Base-by-base conservation (phyloP, 2,797 vertebrate genomes). In the Gallinago nigripennis region DNA sequence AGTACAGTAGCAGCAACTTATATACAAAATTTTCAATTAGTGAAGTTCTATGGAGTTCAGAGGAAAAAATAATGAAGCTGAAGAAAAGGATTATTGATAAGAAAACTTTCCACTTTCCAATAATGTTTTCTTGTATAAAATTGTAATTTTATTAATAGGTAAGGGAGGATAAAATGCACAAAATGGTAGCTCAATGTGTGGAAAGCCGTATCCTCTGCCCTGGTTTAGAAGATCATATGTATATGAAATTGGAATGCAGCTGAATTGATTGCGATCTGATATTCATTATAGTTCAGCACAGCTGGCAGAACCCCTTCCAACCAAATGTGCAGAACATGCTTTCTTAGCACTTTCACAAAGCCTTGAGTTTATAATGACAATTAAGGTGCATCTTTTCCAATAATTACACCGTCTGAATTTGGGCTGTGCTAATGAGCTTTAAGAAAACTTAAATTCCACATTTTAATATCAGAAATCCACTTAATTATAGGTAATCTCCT, bases 401-500 rank as follows among this genome's bases (percentile, higher is more conserved):
- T 96, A 97, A 96, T 86, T 77, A 82, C 65, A 83, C 37, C 70
- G 85, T 68, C 64, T 96, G 91, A 94, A 92, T 97, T 96, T 81
- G 68, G 68, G 95, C 80, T 95, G 56, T 94, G 93, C 90, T 96
- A 97, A 97, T 97, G 94, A 97, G 95, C 79, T 96, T 68, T 60
- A 96, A 96, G 96, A 96, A 97, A 96, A 94, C 57, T 71, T 72
- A 82, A 96, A 96, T 95, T 94, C 91, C 88, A 81, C 28, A 91
- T 97, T 98, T 98, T 97, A 98, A 98, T 98, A 98, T 97, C 95
- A 95, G 97, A 98, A 98, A 97, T 97, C 96, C 97, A 97, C 97
- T 98, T 98, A 98, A 98, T 98, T 98, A 96, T 96, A 98, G 98
- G 96, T 98, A 98, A 98, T 98, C 97, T 97, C 97, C 91, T 86